A percentile compares a stretch with the other conserved stretches of the same genome.
Conservation (phyloP, 2,888 invertebrate species). For the Cataglyphis albicans region DNA sequence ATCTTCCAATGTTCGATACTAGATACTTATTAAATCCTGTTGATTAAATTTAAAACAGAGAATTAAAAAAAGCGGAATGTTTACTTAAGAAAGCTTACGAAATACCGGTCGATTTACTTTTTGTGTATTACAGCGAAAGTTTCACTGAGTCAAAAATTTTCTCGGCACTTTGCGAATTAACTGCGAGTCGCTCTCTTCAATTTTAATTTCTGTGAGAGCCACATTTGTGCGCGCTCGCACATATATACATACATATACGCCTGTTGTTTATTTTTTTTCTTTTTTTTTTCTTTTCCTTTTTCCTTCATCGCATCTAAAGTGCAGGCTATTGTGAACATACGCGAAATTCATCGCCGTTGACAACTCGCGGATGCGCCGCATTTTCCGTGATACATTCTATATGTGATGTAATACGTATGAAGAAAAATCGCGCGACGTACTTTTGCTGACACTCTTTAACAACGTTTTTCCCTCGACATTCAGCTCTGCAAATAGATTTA, state of each 20-base stretch:
- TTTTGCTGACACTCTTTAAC: not conserved
- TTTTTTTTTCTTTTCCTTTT: not conserved
- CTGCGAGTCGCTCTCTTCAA: conserved; percentile 23
- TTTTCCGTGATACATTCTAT: not conserved
- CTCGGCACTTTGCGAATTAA: conserved; percentile 33
- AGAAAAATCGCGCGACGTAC: not conserved
- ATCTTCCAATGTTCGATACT: not conserved
- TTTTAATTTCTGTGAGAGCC: conserved; percentile 46
- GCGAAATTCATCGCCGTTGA: conserved; percentile 15
- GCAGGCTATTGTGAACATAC: conserved; percentile 7
- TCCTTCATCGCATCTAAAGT: not conserved
- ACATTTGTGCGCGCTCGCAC: not conserved
- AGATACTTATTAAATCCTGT: not conserved
- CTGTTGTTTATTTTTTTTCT: too few species aligned
- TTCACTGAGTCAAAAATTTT: conserved; percentile 12
- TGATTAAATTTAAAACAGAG: not conserved
- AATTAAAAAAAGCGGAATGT: not conserved
- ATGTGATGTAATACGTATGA: not conserved
- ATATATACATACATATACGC: not conserved
- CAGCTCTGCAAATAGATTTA: conserved; percentile 5
- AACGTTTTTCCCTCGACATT: not conserved
- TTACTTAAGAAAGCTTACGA: not conserved
- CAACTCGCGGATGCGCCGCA: conserved; percentile 1
- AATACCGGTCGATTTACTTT: not conserved
- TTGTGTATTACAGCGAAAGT: not conserved